Base-by-base conservation (phyloP, 2,888 invertebrate genomes). In the Piscicola geometra region DNA sequence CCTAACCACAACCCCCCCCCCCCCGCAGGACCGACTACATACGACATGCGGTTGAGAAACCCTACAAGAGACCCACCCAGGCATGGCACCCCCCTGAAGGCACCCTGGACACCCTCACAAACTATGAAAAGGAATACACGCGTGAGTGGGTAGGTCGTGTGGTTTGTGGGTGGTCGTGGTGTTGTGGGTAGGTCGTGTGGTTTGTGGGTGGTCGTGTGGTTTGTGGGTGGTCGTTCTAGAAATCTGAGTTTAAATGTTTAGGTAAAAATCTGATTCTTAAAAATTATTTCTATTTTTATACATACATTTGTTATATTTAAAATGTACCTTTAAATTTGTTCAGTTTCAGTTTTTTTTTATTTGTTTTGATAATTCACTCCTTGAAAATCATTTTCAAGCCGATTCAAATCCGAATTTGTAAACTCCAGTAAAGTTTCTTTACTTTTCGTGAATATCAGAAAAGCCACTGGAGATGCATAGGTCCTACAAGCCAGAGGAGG, bases 61-160 rank as follows among this genome's bases (percentile, higher is more conserved):
- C 83, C 18, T 81, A 78, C 71, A 79, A 81, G 12, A 81, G 81
- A 52, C 80, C 80, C 21, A 81, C 79, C 12, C 84, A 85, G 5
- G 75, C 77, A 15, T 85, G 85, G 79, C 79, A 79, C 33, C 79
- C 77, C 69, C 85, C 85, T 5, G 80, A 81, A 50, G 85, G 85
- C 3, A 79, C 82, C 2, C 81, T 85, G 75, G 85, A 84, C 30
- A 79, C 76, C 18, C 75, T 81, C 76, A 85, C 85, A 12, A 84
- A 82, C 41, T 85, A 85, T 79, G 82, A 81, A 36, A 82, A 82
- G 76, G 85, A 85, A 60, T 85, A 81, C 77, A 82, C 82, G 71
- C 81, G 85, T 85, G 80, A 77, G 77, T 75, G 21, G 47, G 30
- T 33, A 36, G 15, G 12, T 41, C n/a, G n/a, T n/a, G n/a, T n/a